A percentile compares a stretch with the other conserved stretches of the same genome.
These are phyloP conservation scores for Pantelozetes paolii DNA, from an alignment of 2,888 invertebrate species.

Conservation along the genomic window DNA sequence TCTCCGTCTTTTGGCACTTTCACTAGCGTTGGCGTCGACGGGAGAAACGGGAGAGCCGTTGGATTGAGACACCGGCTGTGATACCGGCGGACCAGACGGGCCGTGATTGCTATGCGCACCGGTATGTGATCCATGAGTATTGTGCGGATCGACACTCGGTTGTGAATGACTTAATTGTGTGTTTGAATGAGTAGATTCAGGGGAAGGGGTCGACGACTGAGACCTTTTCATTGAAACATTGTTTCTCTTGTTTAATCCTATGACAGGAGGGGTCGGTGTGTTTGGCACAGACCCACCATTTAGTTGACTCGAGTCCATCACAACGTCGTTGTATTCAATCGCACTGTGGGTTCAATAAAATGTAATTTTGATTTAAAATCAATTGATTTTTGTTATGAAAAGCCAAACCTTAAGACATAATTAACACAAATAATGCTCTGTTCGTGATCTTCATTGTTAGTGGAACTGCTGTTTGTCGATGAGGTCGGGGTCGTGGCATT, in stretches of 20 bases:
- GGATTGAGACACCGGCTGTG: neutral
- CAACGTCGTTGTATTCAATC: constrained; percentile 79
- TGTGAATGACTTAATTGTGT: constrained; percentile 11
- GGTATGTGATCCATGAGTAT: too few relatives aligned
- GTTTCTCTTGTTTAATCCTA: neutral
- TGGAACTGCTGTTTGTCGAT: neutral
- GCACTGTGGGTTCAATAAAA: constrained; percentile 62
- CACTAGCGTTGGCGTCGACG: constrained; percentile 2
- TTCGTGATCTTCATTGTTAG: constrained; percentile 77
- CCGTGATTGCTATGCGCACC: neutral
- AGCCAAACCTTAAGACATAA: constrained; percentile 66
- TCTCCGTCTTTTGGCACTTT: constrained; percentile 39
- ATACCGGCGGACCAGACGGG: neutral
- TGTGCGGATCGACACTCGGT: neutral
- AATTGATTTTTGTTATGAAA: too few relatives aligned
- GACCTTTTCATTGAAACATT: constrained; percentile 14
- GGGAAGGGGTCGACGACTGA: constrained; percentile 34
- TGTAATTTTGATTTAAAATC: too few relatives aligned
- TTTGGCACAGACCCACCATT: constrained; percentile 22
- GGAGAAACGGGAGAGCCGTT: constrained; percentile 23
- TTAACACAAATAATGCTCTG: constrained; percentile 96
- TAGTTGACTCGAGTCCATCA: constrained; percentile 89
- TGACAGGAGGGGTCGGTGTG: neutral
- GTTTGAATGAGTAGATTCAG: neutral
- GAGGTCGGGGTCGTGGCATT: neutral